A percentile compares a stretch with the other conserved stretches of the same genome.
phyloP scores from a whole-genome alignment of 37 sponge, comb jelly and placozoan genomes.

The Spongilla lacustris region DNA sequence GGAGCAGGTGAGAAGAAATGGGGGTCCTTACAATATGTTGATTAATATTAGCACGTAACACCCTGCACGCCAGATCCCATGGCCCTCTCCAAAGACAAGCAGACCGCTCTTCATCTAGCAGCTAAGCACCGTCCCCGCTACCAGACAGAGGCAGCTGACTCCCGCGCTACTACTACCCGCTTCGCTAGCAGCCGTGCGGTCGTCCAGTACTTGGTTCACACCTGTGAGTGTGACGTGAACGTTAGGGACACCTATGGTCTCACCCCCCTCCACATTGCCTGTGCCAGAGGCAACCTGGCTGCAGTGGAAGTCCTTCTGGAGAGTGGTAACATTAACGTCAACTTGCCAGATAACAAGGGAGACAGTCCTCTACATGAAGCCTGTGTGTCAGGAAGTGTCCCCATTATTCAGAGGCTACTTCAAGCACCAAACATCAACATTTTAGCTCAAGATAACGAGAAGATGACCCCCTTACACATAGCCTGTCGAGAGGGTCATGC shows the following conservation, averaged over 20 bases:
- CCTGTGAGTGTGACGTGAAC: slow-evolving; percentile 19
- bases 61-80: too few species aligned
- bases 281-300: slow-evolving; percentile 64
- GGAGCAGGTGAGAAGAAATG: slow-evolving; percentile 51
- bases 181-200: slow-evolving; percentile 35
- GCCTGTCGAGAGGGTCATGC: slow-evolving; percentile 78
- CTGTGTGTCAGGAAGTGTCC: slow-evolving; percentile 57
- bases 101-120: slow-evolving; percentile 88
- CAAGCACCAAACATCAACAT: slow-evolving; percentile 5
- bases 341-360: slow-evolving; percentile 55
- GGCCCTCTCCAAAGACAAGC: slow-evolving; percentile 16
- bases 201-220: slow-evolving; percentile 36
- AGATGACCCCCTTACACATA: slow-evolving; percentile 68
- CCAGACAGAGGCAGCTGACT: not conserved
- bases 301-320: slow-evolving; percentile 65
- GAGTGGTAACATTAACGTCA: slow-evolving; percentile 7
- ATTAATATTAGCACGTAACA: too few species aligned
- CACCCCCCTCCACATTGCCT: slow-evolving; percentile 85
- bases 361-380: slow-evolving; percentile 89
- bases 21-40: too few species aligned
- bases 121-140: slow-evolving; percentile 68
- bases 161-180: slow-evolving; percentile 10
- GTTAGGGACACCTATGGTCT: slow-evolving; percentile 57
- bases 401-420: slow-evolving; percentile 70
- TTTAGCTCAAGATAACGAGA: slow-evolving; percentile 34